phyloP scores from a whole-genome alignment of 2,888 invertebrate species.

The Ceratothoa steindachneri region DNA sequence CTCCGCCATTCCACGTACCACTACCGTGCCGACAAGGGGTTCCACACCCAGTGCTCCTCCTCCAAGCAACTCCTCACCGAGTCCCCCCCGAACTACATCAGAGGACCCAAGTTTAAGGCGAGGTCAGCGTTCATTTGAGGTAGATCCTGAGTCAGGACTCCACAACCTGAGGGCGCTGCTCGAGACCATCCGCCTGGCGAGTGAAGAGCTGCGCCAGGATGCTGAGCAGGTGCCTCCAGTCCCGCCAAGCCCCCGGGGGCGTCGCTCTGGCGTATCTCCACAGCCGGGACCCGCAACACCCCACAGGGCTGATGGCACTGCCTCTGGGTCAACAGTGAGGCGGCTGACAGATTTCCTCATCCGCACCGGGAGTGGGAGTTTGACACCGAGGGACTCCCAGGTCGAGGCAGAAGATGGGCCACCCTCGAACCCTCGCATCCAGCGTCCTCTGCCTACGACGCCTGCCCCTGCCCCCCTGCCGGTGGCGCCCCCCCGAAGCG shows the following conservation, averaged over 20 bases:
- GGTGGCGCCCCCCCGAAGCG: conserved; percentile 6
- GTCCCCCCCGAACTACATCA: too few species aligned
- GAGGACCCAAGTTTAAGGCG: neutral
- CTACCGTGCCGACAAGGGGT: too few species aligned
- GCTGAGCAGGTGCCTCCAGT: neutral
- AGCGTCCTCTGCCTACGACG: neutral
- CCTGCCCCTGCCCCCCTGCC: neutral
- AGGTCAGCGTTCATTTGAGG: neutral
- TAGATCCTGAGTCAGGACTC: conserved; percentile 24
- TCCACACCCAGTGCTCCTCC: too few species aligned
- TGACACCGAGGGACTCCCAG: neutral
- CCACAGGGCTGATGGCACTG: neutral
- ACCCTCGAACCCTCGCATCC: neutral
- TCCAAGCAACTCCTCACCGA: too few species aligned
- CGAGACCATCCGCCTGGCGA: conserved; percentile 37
- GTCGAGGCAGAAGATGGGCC: neutral
- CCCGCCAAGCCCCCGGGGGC: neutral
- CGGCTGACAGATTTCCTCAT: conserved; percentile 34
- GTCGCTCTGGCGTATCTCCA: neutral
- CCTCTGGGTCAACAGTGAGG: conserved; percentile 12
- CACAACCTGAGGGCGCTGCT: conserved; percentile 31
- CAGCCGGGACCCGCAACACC: neutral
- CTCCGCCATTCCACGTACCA: too few species aligned
- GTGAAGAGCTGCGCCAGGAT: conserved; percentile 35
- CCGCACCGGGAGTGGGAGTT: conserved; percentile 16